phyloP scores from a whole-genome alignment of 2,113 vertebrate genomes.

The cattle (Bos taurus) region ARS-UCD2.0 NC_037351.1:47463501-47464000 shows the following conservation, averaged over 20 bases:
- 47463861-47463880: neutral
- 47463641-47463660: neutral
- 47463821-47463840: neutral
- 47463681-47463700: rapidly evolving
- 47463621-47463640: neutral
- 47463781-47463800: neutral
- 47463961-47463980: neutral
- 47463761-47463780: neutral
- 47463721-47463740: neutral
- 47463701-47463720: neutral
- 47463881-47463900: neutral
- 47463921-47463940: neutral
- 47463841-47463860: rapidly evolving
- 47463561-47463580: neutral
- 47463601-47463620: neutral
- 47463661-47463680: neutral
- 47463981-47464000: neutral
- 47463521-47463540: neutral
- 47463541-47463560: neutral
- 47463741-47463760: neutral
- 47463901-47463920: neutral
- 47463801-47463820: neutral
- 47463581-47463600: neutral
- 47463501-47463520: neutral
- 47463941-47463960: rapidly evolving